Base-by-base conservation (phyloP, 1,140 invertebrate species). In the Planococcus citri region DNA sequence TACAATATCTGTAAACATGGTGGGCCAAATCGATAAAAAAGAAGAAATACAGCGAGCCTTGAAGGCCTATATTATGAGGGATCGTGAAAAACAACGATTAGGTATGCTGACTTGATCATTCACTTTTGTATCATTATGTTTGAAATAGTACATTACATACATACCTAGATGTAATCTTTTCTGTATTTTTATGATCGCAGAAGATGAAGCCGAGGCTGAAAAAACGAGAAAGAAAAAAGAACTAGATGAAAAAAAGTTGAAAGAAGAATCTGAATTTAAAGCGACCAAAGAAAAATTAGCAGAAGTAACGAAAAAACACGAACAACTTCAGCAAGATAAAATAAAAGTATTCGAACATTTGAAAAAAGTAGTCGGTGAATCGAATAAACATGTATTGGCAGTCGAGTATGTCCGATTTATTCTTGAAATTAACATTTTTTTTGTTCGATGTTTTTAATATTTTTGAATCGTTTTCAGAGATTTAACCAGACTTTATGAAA, bases 1-100 rank as follows among this genome's bases (percentile, higher is more conserved):
- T n/a, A n/a, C n/a, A n/a, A n/a, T n/a, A n/a, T n/a, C n/a, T n/a
- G n/a, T n/a, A 64, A 27, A 3, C 9, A 64, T 64, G 60, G 60
- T 64, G 10, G 60, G 60, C 10, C 60, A 64, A 27, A 27, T 27
- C 9, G 25, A 27, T 27, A 64, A 64, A 64, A 27, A 64, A 25
- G 60, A 64, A 22, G 60, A 64, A 64, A 64, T 64, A 25, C 9
- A 27, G 24, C 12, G 60, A 25, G 22, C 60, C 6, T 64, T 64
- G 22, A 64, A 64, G 17, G 25, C 25, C 3, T 64, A 64, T 21
- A 64, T 64, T 9, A 17, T 64, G 22, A 64, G 60, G 25, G 60
- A 64, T 25, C 60, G 60, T 64, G 60, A 64, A 25, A 64, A 64
- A 64, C 60, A 64, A 64, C 21, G 25, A 64, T 64, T 64, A 64